Evolutionary conservation across 2,888 invertebrate species (phyloP).

Genomic region (Hyposoter dolosus): DNA sequence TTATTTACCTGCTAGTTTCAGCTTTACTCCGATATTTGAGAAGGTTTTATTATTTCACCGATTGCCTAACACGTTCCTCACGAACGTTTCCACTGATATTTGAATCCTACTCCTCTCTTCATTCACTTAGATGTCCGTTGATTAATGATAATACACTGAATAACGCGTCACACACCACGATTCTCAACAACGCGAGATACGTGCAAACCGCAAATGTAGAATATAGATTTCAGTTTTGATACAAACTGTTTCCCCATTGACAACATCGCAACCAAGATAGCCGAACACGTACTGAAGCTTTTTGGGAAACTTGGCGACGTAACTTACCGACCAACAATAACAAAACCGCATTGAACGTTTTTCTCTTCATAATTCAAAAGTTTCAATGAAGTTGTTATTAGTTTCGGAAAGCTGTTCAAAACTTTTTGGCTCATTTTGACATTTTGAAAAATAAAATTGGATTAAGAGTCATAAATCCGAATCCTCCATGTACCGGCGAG

Average conservation of each 20-base stretch:
- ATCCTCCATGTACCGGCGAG: neutral
- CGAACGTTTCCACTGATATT: neutral
- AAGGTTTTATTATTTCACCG: neutral
- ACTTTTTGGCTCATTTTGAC: too few relatives aligned
- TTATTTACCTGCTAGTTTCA: constrained; percentile 19
- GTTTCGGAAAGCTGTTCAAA: too few relatives aligned
- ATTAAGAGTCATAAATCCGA: neutral
- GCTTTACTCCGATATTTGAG: neutral
- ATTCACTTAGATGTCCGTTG: neutral
- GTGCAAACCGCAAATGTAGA: neutral
- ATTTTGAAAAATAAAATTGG: too few relatives aligned
- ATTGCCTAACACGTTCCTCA: neutral
- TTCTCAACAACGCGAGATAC: neutral
- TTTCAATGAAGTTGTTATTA: neutral
- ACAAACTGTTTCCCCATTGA: neutral
- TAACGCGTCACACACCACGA: neutral
- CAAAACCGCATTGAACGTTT: neutral
- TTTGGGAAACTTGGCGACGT: neutral
- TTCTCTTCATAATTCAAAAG: neutral
- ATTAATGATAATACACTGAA: neutral
- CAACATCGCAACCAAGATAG: neutral
- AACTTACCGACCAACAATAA: neutral
- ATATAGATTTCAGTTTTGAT: neutral
- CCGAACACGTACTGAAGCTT: neutral
- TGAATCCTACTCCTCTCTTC: neutral